Conservation (phyloP, 35 echinoderm and acorn worm genomes). For the Lytechinus variegatus region DNA sequence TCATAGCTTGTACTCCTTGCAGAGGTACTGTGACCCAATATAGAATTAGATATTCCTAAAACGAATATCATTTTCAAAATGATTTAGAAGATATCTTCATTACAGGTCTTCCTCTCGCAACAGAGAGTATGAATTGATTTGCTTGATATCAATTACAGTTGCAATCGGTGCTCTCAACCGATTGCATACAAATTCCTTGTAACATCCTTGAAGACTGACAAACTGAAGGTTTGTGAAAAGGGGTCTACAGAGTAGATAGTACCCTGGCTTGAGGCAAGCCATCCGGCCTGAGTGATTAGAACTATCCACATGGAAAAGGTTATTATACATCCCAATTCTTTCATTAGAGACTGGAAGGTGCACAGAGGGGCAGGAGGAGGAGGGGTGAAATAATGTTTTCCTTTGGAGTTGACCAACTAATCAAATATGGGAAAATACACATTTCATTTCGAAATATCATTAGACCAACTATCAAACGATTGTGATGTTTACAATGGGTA, state of each 20-base stretch:
- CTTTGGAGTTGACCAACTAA: neutral
- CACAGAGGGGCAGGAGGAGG: neutral
- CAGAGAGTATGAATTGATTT: no score
- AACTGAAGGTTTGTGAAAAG: neutral
- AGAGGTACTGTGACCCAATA: no score
- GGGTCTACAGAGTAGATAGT: neutral
- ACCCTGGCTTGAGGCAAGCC: neutral
- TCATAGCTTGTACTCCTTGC: no score
- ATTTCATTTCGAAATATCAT: neutral
- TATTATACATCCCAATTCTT: slow-evolving; percentile 50
- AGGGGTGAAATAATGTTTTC: neutral
- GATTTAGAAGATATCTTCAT: no score
- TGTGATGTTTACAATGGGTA: neutral
- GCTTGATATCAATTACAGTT: no score
- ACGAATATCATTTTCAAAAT: no score
- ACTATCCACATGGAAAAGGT: slow-evolving; percentile 20
- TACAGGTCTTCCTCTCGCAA: neutral
- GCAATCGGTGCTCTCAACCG: no score
- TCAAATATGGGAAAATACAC: neutral
- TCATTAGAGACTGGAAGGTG: slow-evolving; percentile 30
- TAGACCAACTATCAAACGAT: neutral
- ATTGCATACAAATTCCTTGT: no score
- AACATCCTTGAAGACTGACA: no score
- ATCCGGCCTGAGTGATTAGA: neutral
- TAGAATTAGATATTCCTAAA: no score